Conservation (phyloP, 35 echinoderm and acorn worm genomes). For the Ophioderma brevispina region DNA sequence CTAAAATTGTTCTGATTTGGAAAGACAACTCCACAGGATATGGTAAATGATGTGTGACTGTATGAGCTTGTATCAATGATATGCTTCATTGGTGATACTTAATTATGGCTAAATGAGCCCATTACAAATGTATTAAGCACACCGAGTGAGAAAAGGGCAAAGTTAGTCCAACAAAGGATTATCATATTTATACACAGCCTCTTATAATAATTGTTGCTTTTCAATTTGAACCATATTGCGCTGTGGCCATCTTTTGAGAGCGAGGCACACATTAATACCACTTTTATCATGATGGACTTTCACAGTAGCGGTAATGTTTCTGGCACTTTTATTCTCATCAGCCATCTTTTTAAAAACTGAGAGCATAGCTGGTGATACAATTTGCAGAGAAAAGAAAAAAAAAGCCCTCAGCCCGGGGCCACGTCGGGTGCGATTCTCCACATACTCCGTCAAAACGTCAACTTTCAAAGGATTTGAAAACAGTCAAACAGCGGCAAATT, state of each 20-base stretch:
- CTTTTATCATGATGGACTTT: not conserved
- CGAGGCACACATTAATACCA: not conserved
- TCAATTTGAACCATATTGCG: not conserved
- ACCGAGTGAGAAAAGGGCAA: not conserved
- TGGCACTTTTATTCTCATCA: not conserved
- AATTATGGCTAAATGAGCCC: not conserved
- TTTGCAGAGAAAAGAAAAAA: not conserved
- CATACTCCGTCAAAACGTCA: not conserved
- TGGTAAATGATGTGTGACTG: not conserved
- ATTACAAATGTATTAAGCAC: not conserved
- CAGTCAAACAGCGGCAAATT: conserved; percentile 1
- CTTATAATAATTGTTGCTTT: no score
- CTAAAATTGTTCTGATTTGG: not conserved
- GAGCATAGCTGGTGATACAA: not conserved
- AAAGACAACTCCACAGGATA: not conserved
- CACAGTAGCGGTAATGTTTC: not conserved
- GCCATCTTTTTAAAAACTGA: conserved; percentile 1
- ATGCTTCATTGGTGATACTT: not conserved
- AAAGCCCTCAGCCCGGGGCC: not conserved
- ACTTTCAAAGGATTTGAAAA: not conserved
- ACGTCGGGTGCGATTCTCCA: not conserved
- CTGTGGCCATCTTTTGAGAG: not conserved
- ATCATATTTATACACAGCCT: not conserved
- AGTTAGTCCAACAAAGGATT: not conserved
- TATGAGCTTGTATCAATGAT: not conserved